phyloP scores from a whole-genome alignment of 2,888 invertebrate genomes.

The Oxycera nigricornis region DNA sequence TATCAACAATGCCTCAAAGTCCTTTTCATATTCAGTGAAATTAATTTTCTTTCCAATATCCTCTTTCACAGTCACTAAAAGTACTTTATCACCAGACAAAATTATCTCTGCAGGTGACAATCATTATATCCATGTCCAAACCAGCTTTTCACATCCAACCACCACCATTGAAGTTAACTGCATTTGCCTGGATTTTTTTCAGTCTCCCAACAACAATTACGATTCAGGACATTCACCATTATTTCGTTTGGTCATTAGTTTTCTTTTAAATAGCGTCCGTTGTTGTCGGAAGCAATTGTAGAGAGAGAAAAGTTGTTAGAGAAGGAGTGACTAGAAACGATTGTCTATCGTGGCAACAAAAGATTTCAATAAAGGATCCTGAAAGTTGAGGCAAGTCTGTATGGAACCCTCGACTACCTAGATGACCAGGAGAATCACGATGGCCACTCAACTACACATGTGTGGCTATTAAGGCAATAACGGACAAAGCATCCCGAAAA shows the following conservation, averaged over 20 bases:
- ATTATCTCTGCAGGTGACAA: slow-evolving; percentile 20
- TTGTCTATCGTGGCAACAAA: slow-evolving; percentile 14
- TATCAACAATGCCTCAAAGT: too few relatives aligned
- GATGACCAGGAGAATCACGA: neutral
- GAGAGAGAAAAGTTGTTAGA: neutral
- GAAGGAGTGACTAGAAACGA: neutral
- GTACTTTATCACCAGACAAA: neutral
- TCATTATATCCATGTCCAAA: slow-evolving; percentile 13
- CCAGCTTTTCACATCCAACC: neutral
- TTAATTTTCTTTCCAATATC: neutral
- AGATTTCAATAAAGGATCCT: slow-evolving; percentile 18
- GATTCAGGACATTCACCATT: neutral
- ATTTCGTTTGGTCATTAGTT: slow-evolving; percentile 3
- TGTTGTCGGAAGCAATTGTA: neutral
- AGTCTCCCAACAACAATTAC: neutral
- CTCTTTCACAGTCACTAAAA: neutral
- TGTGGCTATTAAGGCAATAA: slow-evolving; percentile 23
- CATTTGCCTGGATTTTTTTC: neutral
- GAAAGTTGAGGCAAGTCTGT: neutral
- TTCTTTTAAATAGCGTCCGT: neutral
- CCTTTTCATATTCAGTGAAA: too few relatives aligned
- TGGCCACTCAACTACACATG: neutral
- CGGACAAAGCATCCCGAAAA: slow-evolving; percentile 17
- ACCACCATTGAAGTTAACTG: neutral
- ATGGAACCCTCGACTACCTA: neutral